Percentiles rank a stretch among this genome's conserved stretches.
Conservation (phyloP, 2,888 invertebrate species). For the Oscheius sp. region DNA sequence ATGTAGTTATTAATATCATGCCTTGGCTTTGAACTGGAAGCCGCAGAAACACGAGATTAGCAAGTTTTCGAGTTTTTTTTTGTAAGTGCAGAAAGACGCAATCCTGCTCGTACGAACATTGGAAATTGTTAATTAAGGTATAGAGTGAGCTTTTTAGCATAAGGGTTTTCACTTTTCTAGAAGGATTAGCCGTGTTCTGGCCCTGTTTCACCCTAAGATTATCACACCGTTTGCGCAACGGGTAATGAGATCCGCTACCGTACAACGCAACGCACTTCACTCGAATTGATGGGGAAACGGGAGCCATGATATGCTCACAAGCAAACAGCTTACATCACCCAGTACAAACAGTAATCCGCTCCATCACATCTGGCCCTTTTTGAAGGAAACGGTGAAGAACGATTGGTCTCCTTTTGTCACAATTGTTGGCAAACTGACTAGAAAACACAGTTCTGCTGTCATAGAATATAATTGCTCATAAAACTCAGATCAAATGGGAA, state of each 20-base stretch:
- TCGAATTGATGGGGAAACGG: conserved; percentile 30
- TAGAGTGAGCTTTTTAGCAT: too few species aligned
- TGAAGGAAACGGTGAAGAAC: not conserved
- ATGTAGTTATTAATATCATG: too few species aligned
- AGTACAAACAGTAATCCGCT: conserved; percentile 30
- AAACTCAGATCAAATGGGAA: too few species aligned
- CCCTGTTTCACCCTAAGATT: conserved; percentile 23
- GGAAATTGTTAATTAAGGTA: too few species aligned
- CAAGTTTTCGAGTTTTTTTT: too few species aligned
- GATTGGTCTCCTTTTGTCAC: not conserved
- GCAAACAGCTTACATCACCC: conserved; percentile 35
- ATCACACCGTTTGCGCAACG: conserved; percentile 31
- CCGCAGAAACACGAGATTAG: too few species aligned
- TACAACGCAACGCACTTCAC: conserved; percentile 26
- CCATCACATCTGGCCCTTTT: conserved; percentile 4
- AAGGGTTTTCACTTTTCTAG: too few species aligned
- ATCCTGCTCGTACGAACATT: too few species aligned
- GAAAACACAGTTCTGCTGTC: not conserved
- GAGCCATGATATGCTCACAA: conserved; percentile 24
- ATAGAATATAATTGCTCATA: too few species aligned
- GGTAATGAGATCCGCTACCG: conserved; percentile 36
- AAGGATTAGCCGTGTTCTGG: not conserved
- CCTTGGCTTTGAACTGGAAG: too few species aligned
- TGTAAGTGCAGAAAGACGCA: too few species aligned
- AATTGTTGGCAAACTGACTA: conserved; percentile 32